Conservation (phyloP, 2,797 vertebrate genomes). For the Sphaeramia orbicularis region DNA sequence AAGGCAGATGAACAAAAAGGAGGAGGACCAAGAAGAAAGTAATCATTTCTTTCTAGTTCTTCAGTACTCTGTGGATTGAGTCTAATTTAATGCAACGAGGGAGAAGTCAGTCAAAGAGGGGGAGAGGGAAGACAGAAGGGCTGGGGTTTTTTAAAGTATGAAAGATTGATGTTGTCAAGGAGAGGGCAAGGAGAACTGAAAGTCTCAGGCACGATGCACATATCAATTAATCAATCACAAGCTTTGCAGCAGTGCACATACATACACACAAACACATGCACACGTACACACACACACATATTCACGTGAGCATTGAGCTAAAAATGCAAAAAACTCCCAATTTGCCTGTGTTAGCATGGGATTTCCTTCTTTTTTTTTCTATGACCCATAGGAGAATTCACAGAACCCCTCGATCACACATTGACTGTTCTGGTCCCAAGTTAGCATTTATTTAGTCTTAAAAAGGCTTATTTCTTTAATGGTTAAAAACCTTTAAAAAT, state of each 20-base stretch:
- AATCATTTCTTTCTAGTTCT: constrained; percentile 16
- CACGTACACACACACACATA: background rate
- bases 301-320: background rate
- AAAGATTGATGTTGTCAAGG: constrained; percentile 59
- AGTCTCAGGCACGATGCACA: constrained; percentile 29
- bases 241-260: background rate
- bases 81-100: constrained; percentile 20
- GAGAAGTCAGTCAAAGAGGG: constrained; percentile 34
- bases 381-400: no score
- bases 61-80: constrained; percentile 4
- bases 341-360: background rate
- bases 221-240: constrained; percentile 39
- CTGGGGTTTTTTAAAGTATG: background rate
- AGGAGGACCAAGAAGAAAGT: background rate
- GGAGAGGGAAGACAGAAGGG: background rate
- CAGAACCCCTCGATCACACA: constrained; percentile 2
- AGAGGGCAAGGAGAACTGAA: constrained; percentile 11
- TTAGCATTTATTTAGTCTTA: background rate
- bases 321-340: background rate
- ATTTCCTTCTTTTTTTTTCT: background rate
- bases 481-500: background rate
- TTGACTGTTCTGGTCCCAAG: background rate
- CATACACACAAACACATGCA: no score
- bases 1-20: constrained; percentile 31
- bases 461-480: background rate